These are phyloP conservation scores for Coturnix japonica DNA, from an alignment of 2,113 vertebrate species.

Conservation along the genomic window DNA sequence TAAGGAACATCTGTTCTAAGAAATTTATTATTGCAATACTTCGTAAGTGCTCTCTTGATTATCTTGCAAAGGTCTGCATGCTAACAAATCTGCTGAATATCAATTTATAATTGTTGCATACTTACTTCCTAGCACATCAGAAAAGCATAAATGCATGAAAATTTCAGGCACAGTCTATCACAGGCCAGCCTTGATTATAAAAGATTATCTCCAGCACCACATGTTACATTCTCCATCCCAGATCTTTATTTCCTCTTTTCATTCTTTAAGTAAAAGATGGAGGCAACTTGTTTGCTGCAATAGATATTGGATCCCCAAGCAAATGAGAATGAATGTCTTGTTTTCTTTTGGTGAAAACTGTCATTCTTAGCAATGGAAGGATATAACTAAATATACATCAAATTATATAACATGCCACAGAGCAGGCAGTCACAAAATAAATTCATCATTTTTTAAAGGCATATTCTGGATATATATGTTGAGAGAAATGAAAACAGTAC, in stretches of 20 bases:
- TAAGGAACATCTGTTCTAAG: constrained; percentile 40
- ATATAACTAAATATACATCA: constrained; percentile 70
- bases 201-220: constrained; percentile 4
- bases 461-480: constrained; percentile 29
- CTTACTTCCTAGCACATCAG: constrained; percentile 26
- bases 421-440: constrained; percentile 52
- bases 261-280: constrained; percentile 26
- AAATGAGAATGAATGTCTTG: constrained; percentile 56
- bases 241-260: constrained; percentile 34
- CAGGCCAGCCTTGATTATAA: neutral
- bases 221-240: neutral
- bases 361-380: constrained; percentile 42
- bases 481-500: constrained; percentile 31
- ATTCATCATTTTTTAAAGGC: constrained; percentile 57
- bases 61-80: constrained; percentile 45
- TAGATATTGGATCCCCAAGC: constrained; percentile 16
- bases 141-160: constrained; percentile 41
- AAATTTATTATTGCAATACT: constrained; percentile 45
- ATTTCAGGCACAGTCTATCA: constrained; percentile 25
- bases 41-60: neutral
- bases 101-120: constrained; percentile 19
- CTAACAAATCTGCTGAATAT: constrained; percentile 58
- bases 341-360: constrained; percentile 42
- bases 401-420: constrained; percentile 35
- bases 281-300: neutral